Conservation (phyloP, 2,888 invertebrate species). For the Plemyria rubiginata region DNA sequence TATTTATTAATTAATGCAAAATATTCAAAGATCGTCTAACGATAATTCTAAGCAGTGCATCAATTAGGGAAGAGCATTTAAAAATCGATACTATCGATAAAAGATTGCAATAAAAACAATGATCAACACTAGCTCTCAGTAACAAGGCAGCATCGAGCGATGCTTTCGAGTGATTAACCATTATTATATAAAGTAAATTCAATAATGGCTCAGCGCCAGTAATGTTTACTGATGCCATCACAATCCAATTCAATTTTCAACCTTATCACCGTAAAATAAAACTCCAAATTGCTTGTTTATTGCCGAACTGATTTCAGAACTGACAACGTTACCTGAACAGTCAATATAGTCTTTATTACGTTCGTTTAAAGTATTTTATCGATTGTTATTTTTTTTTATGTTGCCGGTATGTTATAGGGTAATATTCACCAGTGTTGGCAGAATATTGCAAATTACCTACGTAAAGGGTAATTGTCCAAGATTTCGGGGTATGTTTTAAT, state of each 20-base stretch:
- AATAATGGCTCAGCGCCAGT: slow-evolving; percentile 79
- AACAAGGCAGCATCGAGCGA: slow-evolving; percentile 79
- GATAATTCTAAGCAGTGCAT: too few relatives aligned
- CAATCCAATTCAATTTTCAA: slow-evolving; percentile 42
- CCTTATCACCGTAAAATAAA: slow-evolving; percentile 47
- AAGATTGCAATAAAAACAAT: not conserved
- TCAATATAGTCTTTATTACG: slow-evolving; percentile 36
- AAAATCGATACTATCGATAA: slow-evolving; percentile 35
- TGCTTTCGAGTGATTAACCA: slow-evolving; percentile 82
- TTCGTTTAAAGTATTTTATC: slow-evolving; percentile 27
- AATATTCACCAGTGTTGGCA: slow-evolving; percentile 70
- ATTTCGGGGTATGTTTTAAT: slow-evolving; percentile 67
- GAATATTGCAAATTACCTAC: slow-evolving; percentile 75
- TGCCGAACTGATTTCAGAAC: slow-evolving; percentile 45
- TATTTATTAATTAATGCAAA: too few relatives aligned
- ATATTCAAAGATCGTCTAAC: too few relatives aligned
- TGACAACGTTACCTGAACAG: slow-evolving; percentile 23
- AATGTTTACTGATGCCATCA: slow-evolving; percentile 72
- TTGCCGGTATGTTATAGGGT: slow-evolving; percentile 50
- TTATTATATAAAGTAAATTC: slow-evolving; percentile 85
- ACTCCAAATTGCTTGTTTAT: slow-evolving; percentile 46
- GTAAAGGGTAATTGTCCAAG: slow-evolving; percentile 75
- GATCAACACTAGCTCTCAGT: slow-evolving; percentile 62
- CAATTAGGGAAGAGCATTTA: too few relatives aligned
- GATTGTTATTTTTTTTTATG: slow-evolving; percentile 30